phyloP scores from a whole-genome alignment of 2,113 vertebrate species.

The Carettochelys insculpta region DNA sequence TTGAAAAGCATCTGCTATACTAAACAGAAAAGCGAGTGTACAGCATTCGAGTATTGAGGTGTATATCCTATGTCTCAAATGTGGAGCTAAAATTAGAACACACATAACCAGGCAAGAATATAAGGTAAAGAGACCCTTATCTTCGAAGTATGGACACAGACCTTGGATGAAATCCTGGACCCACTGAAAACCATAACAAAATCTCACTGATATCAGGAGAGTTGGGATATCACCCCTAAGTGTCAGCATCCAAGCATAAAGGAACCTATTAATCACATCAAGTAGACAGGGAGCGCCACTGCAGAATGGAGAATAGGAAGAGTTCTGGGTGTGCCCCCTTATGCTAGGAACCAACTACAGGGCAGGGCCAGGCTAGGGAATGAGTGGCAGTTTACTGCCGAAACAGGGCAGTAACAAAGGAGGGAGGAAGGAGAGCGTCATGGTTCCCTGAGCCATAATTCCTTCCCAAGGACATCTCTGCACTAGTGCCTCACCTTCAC shows the following conservation, averaged over 20 bases:
- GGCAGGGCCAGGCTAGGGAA: too few relatives aligned
- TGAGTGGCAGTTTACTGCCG: too few relatives aligned
- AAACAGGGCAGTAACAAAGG: too few relatives aligned
- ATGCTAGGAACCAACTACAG: too few relatives aligned
- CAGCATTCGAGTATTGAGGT: neutral
- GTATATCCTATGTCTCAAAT: neutral
- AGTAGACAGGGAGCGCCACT: neutral
- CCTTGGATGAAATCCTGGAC: neutral
- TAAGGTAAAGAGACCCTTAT: neutral
- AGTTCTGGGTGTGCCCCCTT: too few relatives aligned
- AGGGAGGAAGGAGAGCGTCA: neutral
- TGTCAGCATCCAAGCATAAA: neutral
- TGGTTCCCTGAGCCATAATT: neutral
- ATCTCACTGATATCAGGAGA: accelerated
- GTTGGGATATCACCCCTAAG: accelerated
- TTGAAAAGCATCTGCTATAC: neutral
- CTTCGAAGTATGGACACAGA: accelerated
- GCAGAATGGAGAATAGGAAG: too few relatives aligned
- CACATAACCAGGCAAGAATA: neutral
- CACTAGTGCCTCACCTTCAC: neutral
- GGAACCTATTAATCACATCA: neutral
- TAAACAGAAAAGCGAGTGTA: neutral
- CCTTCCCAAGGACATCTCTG: neutral
- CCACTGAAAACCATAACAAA: neutral
- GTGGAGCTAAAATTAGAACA: neutral